These are phyloP conservation scores for Vultur gryphus DNA, from an alignment of 2,797 vertebrate genomes.

Conservation along the genomic window DNA sequence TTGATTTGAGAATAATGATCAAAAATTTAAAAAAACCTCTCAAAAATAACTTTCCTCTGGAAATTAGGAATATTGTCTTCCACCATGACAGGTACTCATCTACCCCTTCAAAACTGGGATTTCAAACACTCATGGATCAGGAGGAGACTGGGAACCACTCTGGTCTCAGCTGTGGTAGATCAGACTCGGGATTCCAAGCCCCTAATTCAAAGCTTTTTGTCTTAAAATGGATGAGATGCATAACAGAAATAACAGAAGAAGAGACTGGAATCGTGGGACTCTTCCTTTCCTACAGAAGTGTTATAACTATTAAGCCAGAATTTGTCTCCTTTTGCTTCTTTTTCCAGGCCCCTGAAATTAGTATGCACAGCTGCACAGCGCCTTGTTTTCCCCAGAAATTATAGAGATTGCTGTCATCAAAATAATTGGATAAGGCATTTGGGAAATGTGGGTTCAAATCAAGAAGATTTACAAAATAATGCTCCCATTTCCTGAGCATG, in stretches of 20 bases:
- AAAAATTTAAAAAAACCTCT: neutral
- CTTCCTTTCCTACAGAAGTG: neutral
- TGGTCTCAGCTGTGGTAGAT: neutral
- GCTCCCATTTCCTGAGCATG: neutral
- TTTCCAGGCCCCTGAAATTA: neutral
- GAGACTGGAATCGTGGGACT: neutral
- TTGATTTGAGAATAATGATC: neutral
- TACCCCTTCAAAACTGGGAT: neutral
- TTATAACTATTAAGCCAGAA: neutral
- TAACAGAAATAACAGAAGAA: neutral
- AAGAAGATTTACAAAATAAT: neutral
- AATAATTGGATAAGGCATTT: neutral
- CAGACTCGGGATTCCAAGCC: neutral
- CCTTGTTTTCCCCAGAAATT: constrained; percentile 9
- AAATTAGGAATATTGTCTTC: neutral
- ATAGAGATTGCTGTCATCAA: neutral
- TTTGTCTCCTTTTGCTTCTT: neutral
- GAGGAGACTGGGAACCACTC: neutral
- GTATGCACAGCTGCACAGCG: neutral
- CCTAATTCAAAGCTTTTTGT: neutral
- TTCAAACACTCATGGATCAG: neutral
- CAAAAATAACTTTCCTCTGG: neutral
- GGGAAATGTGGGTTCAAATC: neutral
- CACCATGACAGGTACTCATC: neutral
- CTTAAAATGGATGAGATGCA: neutral